Evolutionary conservation across 2,888 invertebrate species (phyloP), one percentile per base, ranked within the genome.

Genomic region (Lampropteryx suffumata): DNA sequence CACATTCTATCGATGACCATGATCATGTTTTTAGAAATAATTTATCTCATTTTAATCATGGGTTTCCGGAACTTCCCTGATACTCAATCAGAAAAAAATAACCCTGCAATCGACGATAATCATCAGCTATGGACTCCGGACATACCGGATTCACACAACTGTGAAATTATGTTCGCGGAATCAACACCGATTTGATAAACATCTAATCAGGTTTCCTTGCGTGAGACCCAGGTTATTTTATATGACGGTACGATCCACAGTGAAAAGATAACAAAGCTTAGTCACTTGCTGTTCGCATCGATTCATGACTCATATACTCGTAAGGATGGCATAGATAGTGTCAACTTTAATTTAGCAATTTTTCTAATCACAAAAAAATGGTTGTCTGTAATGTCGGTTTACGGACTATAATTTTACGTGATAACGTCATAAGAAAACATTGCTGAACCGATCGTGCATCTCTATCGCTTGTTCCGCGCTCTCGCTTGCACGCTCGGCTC

Each of bases 181-280:
- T 48, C 48, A 44, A 28, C 47, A 48, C 44, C 34, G 45, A 40
- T 32, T 8, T 30, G 48, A 48, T 48, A 44, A 48, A 35, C 53
- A 53, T 53, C 53, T 53, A 48, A 48, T 53, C 53, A 40, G 39
- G 47, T 43, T 52, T 52, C 21, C 41, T 28, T 30, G 32, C 45
- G 37, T 32, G 46, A 33, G 46, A 46, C 13, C 10, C 30, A 17
- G 29, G 14, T 33, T 26, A 41, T 41, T 45, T 44, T 33, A 24
- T 42, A 44, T 50, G 45, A 50, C 48, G 35, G 7, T 37, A 21
- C 28, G 1, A 30, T 39, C 27, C 11, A 40, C 40, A 53, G 53
- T 29, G 30, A n/a, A 35, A n/a, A 14, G 1, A 17, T 34, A 26
- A 34, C 32, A 17, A 21, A 46, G 45, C 26, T 42, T 6, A 11